Evolutionary conservation across 2,113 vertebrate species (phyloP).

Genomic region (Hymenochirus boettgeri): DNA sequence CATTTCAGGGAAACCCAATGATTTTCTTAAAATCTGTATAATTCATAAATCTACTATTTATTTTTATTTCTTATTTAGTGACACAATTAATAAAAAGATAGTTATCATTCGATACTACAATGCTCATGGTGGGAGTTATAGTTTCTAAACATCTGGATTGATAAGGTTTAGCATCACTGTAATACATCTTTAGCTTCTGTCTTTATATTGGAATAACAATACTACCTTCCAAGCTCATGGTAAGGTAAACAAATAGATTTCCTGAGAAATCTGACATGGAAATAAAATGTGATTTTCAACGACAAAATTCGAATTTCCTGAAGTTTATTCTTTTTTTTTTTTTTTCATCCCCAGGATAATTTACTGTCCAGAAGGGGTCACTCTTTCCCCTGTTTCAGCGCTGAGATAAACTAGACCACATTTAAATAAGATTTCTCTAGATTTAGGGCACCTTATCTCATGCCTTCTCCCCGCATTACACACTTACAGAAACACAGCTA

Average conservation of each 20-base stretch:
- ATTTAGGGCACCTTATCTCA: conserved; percentile 4
- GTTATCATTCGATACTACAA: too few relatives aligned
- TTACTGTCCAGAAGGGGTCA: conserved; percentile 18
- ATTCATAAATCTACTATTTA: too few relatives aligned
- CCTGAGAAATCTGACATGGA: conserved; percentile 7
- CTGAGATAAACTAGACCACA: background rate
- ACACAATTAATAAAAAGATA: too few relatives aligned
- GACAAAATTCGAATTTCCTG: conserved; percentile 18
- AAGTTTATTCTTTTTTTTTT: conserved; percentile 16
- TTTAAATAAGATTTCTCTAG: background rate
- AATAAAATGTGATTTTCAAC: conserved; percentile 16
- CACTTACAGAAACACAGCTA: conserved; percentile 5
- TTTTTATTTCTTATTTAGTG: too few relatives aligned
- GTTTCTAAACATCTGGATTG: too few relatives aligned
- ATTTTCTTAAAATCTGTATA: too few relatives aligned
- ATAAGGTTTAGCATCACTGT: too few relatives aligned
- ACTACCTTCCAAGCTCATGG: background rate
- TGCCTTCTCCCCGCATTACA: background rate
- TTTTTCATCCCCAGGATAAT: background rate
- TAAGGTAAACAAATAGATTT: conserved; percentile 15
- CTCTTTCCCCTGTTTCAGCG: conserved; percentile 9
- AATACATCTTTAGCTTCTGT: background rate
- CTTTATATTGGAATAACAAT: background rate
- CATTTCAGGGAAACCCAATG: too few relatives aligned
- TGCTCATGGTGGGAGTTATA: too few relatives aligned